These are phyloP conservation scores for Dasysyrphus tricinctus DNA, from an alignment of 2,888 invertebrate genomes.

Conservation along the genomic window DNA sequence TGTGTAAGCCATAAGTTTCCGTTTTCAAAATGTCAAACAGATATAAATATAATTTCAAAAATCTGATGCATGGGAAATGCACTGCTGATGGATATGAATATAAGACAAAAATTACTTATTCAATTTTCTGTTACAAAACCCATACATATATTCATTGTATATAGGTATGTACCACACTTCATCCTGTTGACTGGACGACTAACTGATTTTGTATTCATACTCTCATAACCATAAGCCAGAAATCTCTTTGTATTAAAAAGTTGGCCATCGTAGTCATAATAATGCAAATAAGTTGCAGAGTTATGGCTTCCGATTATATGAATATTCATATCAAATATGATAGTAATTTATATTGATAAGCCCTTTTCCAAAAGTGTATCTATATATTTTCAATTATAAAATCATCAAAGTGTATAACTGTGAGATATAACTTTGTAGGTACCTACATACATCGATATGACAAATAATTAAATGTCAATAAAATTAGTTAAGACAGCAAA, in stretches of 20 bases:
- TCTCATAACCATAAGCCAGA: background rate
- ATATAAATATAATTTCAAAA: background rate
- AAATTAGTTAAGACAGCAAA: constrained; percentile 43
- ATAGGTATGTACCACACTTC: background rate
- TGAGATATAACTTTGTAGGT: constrained; percentile 28
- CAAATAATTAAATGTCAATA: background rate
- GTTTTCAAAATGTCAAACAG: background rate
- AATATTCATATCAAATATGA: constrained; percentile 52
- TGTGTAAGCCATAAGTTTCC: background rate
- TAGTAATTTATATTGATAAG: constrained; percentile 46
- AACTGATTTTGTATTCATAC: constrained; percentile 20
- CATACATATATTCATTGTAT: background rate
- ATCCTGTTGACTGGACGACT: background rate
- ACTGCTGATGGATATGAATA: background rate
- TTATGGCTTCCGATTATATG: constrained; percentile 35
- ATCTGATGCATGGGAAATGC: background rate
- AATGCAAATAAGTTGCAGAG: constrained; percentile 49
- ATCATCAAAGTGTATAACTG: background rate
- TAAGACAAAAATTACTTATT: constrained; percentile 17
- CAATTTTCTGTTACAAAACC: background rate
- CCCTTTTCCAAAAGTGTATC: background rate
- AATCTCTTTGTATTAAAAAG: constrained; percentile 23
- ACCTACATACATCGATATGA: too few relatives aligned
- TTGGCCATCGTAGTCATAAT: constrained; percentile 3
- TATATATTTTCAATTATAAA: constrained; percentile 40